Conservation (phyloP, 2,888 invertebrate species). For the Dryobotodes eremita region DNA sequence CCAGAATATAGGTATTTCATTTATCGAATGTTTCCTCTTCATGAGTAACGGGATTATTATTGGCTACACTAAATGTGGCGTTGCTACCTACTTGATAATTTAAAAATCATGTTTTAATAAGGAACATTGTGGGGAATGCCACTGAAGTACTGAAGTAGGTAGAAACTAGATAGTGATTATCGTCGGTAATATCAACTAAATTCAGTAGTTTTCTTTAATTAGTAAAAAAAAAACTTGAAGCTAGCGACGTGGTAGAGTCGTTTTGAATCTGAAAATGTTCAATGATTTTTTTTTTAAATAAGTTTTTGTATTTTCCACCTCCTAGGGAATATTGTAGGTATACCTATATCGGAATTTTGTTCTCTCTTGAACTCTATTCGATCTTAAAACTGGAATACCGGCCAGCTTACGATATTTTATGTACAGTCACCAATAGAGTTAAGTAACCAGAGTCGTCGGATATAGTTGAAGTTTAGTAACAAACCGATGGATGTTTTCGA, state of each 20-base stretch:
- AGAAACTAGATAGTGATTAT: slow-evolving; percentile 19
- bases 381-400: neutral
- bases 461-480: no score
- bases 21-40: slow-evolving; percentile 44
- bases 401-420: no score
- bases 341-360: neutral
- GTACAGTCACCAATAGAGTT: no score
- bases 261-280: neutral
- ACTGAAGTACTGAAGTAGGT: neutral
- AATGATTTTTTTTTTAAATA: no score
- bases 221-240: neutral
- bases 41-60: slow-evolving; percentile 30
- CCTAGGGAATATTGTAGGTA: neutral
- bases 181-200: neutral
- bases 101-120: neutral
- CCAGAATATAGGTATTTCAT: slow-evolving; percentile 30
- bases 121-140: slow-evolving; percentile 15
- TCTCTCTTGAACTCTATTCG: neutral
- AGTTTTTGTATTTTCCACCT: neutral
- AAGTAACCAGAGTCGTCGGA: no score
- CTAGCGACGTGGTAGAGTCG: neutral
- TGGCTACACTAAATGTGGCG: slow-evolving; percentile 36
- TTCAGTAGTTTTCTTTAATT: neutral
- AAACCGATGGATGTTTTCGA: no score
- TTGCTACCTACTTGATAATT: slow-evolving; percentile 21